phyloP scores from a whole-genome alignment of 2,113 vertebrate species.

The Thinocorus orbignyianus region DNA sequence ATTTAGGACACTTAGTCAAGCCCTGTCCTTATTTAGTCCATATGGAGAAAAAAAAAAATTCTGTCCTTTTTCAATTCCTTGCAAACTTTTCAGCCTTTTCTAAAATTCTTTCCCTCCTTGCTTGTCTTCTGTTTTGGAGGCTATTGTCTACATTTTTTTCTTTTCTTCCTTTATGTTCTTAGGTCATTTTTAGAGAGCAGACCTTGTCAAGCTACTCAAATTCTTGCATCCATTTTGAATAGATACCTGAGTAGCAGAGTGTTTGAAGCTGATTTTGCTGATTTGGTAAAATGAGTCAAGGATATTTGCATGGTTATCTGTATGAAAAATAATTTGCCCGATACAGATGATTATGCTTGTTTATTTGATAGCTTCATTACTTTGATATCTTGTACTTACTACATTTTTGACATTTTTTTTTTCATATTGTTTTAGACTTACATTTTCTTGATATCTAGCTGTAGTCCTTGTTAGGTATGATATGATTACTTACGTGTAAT shows the following conservation, averaged over 20 bases:
- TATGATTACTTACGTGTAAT: not conserved
- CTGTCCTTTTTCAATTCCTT: not conserved
- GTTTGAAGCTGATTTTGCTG: not conserved
- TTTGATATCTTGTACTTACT: not conserved
- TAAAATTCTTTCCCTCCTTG: not conserved
- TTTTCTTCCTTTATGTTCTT: not conserved
- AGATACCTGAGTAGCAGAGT: not conserved
- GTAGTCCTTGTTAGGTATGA: not conserved
- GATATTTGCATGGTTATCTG: not conserved
- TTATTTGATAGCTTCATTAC: not conserved
- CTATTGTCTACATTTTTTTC: not conserved
- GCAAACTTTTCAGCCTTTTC: not conserved
- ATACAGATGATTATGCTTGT: not conserved
- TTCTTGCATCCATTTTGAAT: not conserved
- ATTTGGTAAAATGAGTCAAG: not conserved
- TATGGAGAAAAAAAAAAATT: not conserved
- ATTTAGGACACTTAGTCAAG: not conserved
- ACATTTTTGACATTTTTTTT: not conserved
- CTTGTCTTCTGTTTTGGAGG: not conserved
- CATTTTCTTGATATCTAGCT: not conserved
- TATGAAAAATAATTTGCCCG: not conserved
- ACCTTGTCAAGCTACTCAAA: not conserved
- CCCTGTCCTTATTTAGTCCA: not conserved
- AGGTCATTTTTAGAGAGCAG: not conserved
- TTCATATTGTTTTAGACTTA: not conserved